Evolutionary conservation across 2,113 vertebrate genomes (phyloP).

Genomic region (Petrocephalus microphthalmus): DNA sequence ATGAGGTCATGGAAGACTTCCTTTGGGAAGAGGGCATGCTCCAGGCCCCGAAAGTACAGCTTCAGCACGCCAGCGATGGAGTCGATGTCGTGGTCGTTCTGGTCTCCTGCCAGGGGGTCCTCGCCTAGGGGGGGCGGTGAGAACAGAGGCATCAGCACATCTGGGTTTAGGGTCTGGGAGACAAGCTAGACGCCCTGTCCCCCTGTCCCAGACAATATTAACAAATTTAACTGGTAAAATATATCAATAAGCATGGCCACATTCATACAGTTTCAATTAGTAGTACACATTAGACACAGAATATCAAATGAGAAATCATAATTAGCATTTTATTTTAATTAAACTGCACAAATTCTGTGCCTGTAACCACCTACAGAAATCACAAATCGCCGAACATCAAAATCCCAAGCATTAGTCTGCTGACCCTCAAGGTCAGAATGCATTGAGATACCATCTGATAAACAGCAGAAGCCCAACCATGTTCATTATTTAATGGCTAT

Average conservation of each 20-base stretch:
- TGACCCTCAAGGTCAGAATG: not conserved
- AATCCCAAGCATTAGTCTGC: not conserved
- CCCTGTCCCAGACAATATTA: not conserved
- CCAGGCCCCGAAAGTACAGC: slow-evolving; percentile 90
- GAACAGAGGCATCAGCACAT: not conserved
- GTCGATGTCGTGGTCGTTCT: slow-evolving; percentile 98
- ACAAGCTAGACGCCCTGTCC: not conserved
- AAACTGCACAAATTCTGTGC: not conserved
- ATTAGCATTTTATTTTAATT: not conserved
- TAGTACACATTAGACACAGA: not conserved
- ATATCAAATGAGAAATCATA: not conserved
- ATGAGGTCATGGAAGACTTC: slow-evolving; percentile 97
- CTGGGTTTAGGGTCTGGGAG: not conserved
- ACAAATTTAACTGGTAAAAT: not conserved
- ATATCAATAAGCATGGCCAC: not conserved
- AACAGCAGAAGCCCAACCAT: not conserved
- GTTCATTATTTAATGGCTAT: not conserved
- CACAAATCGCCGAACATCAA: not conserved
- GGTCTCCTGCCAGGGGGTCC: slow-evolving; percentile 90
- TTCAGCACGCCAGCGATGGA: slow-evolving; percentile 96
- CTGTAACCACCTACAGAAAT: not conserved
- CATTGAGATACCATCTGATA: not conserved
- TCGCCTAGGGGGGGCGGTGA: slow-evolving; percentile 63
- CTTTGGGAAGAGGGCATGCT: slow-evolving; percentile 91
- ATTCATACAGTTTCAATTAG: not conserved